Evolutionary conservation across 2,888 invertebrate genomes (phyloP).

Genomic region (Drosophila phalerata): DNA sequence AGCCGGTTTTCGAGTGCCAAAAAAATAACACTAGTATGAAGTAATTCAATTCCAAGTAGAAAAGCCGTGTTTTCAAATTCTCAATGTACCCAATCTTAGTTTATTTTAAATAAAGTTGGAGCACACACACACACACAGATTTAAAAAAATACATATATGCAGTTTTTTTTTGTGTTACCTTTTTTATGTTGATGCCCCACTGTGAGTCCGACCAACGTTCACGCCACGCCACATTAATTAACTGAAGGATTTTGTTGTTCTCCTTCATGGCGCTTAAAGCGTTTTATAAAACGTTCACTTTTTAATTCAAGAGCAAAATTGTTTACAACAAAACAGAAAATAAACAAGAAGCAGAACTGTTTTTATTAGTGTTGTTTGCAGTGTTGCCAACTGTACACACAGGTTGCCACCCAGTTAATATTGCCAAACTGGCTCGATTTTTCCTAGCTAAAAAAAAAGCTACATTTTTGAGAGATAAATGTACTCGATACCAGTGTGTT

Average conservation of each 20-base stretch:
- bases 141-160: not conserved
- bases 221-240: constrained; percentile 91
- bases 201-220: constrained; percentile 98
- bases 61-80: constrained; percentile 57
- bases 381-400: too few species aligned
- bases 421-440: too few species aligned
- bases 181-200: constrained; percentile 98
- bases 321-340: constrained; percentile 18
- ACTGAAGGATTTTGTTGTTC: constrained; percentile 88
- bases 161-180: constrained; percentile 86
- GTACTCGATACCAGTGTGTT: too few species aligned
- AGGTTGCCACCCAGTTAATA: too few species aligned
- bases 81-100: constrained; percentile 49
- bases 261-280: constrained; percentile 79
- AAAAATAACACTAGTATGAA: constrained; percentile 15
- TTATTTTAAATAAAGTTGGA: constrained; percentile 36
- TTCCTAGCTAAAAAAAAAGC: too few species aligned
- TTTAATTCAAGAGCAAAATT: not conserved
- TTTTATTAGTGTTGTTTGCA: constrained; percentile 28
- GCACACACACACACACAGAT: not conserved
- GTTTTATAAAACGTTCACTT: constrained; percentile 8
- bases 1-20: constrained; percentile 72
- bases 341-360: constrained; percentile 28
- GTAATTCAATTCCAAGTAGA: not conserved
- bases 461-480: too few species aligned